phyloP scores from a whole-genome alignment of 2,113 vertebrate genomes.

The Serilophus lunatus region DNA sequence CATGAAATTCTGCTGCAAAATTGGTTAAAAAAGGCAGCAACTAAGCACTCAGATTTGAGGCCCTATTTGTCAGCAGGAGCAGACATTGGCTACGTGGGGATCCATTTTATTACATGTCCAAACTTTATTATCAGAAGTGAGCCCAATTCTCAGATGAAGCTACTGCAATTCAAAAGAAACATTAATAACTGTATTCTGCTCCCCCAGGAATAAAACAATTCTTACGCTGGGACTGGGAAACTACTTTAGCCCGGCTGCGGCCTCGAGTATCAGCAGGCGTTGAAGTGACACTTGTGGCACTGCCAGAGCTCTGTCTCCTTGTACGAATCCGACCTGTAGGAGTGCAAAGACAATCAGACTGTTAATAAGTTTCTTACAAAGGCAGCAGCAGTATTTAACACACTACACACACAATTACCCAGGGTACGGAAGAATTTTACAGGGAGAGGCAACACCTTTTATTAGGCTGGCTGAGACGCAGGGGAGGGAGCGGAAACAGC shows the following conservation, averaged over 20 bases:
- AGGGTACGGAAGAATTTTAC: neutral
- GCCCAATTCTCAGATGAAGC: neutral
- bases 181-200: neutral
- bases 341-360: neutral
- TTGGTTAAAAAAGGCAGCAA: neutral
- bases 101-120: accelerated
- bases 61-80: neutral
- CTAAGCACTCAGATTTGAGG: neutral
- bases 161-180: neutral
- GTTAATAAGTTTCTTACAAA: neutral
- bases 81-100: neutral
- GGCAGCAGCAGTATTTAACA: neutral
- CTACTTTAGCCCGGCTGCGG: conserved; percentile 95
- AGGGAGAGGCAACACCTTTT: neutral
- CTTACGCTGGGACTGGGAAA: conserved; percentile 99
- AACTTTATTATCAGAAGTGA: neutral
- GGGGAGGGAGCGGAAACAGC: neutral
- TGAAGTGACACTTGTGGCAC: conserved; percentile 77
- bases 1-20: neutral
- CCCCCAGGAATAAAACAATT: conserved; percentile 15
- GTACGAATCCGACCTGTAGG: conserved; percentile 91
- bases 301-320: conserved; percentile 90
- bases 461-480: neutral
- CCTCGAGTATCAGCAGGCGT: conserved; percentile 88
- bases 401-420: neutral